phyloP scores from a whole-genome alignment of 2,113 vertebrate genomes.

The Microtus pennsylvanicus region DNA sequence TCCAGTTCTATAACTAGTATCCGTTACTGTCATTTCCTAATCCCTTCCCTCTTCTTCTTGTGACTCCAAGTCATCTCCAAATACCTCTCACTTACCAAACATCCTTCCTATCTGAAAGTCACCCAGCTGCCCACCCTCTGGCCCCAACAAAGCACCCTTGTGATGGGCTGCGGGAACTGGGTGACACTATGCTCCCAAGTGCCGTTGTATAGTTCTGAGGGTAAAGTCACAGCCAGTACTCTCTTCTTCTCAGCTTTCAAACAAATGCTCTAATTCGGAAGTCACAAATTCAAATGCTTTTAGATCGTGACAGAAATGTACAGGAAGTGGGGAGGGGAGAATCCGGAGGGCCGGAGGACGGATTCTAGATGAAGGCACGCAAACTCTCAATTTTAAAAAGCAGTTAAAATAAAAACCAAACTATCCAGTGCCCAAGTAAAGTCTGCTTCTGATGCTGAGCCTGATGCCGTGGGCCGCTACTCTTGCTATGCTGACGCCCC shows the following conservation, averaged over 20 bases:
- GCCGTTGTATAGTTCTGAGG: rapidly evolving
- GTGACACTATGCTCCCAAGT: rapidly evolving
- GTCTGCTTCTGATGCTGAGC: neutral
- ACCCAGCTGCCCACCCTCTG: too few relatives aligned
- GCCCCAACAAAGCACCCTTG: neutral
- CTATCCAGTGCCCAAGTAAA: neutral
- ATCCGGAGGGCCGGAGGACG: too few relatives aligned
- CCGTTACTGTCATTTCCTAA: neutral
- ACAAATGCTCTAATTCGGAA: neutral
- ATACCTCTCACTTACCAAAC: neutral
- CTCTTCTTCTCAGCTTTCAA: neutral
- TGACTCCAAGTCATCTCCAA: neutral
- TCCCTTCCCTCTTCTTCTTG: neutral
- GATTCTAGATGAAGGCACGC: neutral
- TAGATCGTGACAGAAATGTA: neutral
- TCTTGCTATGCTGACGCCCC: neutral
- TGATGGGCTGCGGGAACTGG: neutral
- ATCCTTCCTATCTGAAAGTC: too few relatives aligned
- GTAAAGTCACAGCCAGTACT: neutral
- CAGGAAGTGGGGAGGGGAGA: neutral
- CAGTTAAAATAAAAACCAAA: neutral
- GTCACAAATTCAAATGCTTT: neutral
- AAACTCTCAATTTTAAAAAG: neutral
- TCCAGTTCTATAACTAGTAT: neutral
- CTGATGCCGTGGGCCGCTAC: neutral